Base-by-base conservation (phyloP, 2,113 vertebrate genomes). In the Rhabdornis inornatus region DNA sequence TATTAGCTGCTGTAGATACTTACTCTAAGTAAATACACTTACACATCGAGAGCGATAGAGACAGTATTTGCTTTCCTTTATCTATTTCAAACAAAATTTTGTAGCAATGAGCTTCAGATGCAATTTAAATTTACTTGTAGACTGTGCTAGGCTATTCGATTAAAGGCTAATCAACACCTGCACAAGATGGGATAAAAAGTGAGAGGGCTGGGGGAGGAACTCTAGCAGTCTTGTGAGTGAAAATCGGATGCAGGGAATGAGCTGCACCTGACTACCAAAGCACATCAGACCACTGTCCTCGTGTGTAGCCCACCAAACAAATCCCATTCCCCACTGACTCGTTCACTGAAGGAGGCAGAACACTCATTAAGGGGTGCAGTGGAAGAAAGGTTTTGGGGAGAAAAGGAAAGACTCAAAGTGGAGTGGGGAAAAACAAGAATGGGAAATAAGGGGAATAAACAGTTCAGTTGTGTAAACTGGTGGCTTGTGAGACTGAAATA, bases 181-280 rank as follows among this genome's bases (percentile, higher is more conserved):
- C 15, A n/a, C 4, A 76, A 4, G 17, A 37, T 44, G 45, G 28
- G 37, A 35, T 25, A 47, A 91, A 89, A 77, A 39, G 2, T 35
- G n/a, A 24, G 1, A 2, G 30, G 17, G 18, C 8, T 3, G 1
- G 4, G 12, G 16, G 2, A 83, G 35, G 53, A 89, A 65, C 10
- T 11, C 13, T 6, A 69, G 25, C 42, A 75, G 19, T 5, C 11
- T 81, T 6, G 57, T 30, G 31, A 57, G 31, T n/a, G 68, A 66
- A 90, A 81, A 59, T 3, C 0, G 0, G 31, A 4, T 5, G 6
- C 37, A 60, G 40, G 44, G 47, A 81, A 59, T 0, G 0, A 3
- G 11, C 19, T 57, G 24, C 0, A 0, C 13, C 28, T 15, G 31
- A 31, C 40, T 56, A 7, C 19, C 15, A 59, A 55, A 79, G 40